Conservation (phyloP, 2,113 vertebrate species). For the Epinephelus moara region DNA sequence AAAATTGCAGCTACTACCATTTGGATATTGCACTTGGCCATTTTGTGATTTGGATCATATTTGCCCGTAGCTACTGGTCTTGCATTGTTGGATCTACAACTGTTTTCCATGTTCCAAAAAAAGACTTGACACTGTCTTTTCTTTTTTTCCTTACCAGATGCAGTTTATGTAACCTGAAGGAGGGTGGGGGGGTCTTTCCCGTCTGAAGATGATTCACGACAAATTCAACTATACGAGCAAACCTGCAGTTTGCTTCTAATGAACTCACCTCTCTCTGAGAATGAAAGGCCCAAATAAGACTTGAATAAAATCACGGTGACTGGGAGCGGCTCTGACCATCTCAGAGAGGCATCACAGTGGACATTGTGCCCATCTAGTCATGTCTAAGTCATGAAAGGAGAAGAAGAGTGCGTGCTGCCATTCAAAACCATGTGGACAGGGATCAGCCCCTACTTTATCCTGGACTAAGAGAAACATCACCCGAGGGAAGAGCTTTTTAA, state of each 20-base stretch:
- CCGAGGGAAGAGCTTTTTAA: slow-evolving; percentile 41
- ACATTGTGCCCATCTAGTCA: slow-evolving; percentile 69
- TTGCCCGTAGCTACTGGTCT: not conserved
- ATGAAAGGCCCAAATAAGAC: slow-evolving; percentile 79
- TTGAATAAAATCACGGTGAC: slow-evolving; percentile 69
- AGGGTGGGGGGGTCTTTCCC: slow-evolving; percentile 70
- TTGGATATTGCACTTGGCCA: no score
- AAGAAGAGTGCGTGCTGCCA: slow-evolving; percentile 75
- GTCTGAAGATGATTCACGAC: slow-evolving; percentile 80
- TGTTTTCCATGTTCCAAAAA: not conserved
- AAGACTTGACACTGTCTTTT: not conserved
- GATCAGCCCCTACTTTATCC: slow-evolving; percentile 61
- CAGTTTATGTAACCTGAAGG: slow-evolving; percentile 94
- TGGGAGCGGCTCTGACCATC: slow-evolving; percentile 35
- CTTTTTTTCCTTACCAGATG: slow-evolving; percentile 84
- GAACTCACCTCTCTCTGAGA: slow-evolving; percentile 82
- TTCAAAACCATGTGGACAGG: slow-evolving; percentile 67
- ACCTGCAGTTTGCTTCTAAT: slow-evolving; percentile 86
- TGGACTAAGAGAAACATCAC: slow-evolving; percentile 60
- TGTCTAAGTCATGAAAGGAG: slow-evolving; percentile 80
- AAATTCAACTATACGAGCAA: slow-evolving; percentile 82
- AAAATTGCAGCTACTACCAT: no score
- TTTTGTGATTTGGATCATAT: no score
- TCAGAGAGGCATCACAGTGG: slow-evolving; percentile 56
- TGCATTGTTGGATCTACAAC: not conserved